These are phyloP conservation scores for Kryptolebias ocellatus DNA, from an alignment of 2,797 vertebrate genomes.

Conservation along the genomic window DNA sequence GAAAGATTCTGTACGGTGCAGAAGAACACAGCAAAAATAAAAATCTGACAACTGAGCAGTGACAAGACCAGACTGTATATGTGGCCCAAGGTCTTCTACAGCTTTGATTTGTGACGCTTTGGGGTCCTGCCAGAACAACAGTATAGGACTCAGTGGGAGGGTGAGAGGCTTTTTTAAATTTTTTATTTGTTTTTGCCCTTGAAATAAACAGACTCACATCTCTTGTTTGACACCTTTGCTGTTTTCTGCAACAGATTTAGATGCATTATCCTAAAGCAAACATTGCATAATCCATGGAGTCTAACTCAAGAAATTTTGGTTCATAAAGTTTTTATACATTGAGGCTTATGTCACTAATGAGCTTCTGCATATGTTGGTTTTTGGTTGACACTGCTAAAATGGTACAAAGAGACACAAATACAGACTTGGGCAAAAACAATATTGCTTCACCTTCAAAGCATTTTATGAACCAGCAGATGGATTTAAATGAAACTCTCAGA, in stretches of 20 bases:
- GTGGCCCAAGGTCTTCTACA: neutral
- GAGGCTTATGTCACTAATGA: neutral
- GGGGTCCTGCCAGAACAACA: neutral
- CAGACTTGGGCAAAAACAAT: too few relatives aligned
- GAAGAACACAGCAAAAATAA: neutral
- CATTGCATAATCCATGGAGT: neutral
- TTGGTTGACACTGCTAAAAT: too few relatives aligned
- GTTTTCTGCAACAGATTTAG: neutral
- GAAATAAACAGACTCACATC: neutral
- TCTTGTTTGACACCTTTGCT: neutral
- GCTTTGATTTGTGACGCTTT: neutral
- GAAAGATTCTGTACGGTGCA: neutral
- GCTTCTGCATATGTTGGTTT: too few relatives aligned
- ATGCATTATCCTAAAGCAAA: constrained; percentile 1
- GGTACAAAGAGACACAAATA: too few relatives aligned
- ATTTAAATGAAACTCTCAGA: too few relatives aligned
- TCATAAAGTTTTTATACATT: neutral
- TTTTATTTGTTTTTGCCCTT: neutral
- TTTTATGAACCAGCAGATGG: too few relatives aligned
- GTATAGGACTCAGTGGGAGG: neutral
- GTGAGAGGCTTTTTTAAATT: neutral
- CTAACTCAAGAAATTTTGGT: neutral
- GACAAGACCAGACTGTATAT: neutral
- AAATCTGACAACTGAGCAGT: neutral
- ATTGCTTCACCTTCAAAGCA: too few relatives aligned